A percentile compares a stretch with the other conserved stretches of the same genome.
These are phyloP conservation scores for Xyliphius kryptos DNA, from an alignment of 2,113 vertebrate species.

Conservation along the genomic window DNA sequence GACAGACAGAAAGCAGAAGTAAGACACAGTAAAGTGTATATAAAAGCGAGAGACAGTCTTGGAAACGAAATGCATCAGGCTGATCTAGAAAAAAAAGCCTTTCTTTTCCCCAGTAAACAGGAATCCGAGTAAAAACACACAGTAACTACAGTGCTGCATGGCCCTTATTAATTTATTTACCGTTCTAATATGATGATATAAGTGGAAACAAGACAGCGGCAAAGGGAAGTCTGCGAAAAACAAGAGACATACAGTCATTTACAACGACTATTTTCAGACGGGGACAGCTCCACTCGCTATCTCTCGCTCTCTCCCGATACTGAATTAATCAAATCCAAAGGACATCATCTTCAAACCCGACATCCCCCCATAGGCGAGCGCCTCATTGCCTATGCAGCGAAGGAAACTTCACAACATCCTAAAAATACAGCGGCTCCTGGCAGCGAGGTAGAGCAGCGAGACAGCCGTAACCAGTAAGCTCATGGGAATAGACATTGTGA, in stretches of 20 bases:
- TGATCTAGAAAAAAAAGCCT: constrained; percentile 43
- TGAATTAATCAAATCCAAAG: constrained; percentile 98
- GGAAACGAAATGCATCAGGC: constrained; percentile 38
- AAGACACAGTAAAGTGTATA: constrained; percentile 8
- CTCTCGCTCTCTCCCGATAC: constrained; percentile 50
- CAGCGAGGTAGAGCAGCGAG: constrained; percentile 76
- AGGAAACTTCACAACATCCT: constrained; percentile 94
- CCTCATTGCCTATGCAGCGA: constrained; percentile 93
- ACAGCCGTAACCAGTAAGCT: constrained; percentile 83
- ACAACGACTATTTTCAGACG: constrained; percentile 71
- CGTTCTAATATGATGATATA: constrained; percentile 58
- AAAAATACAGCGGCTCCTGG: constrained; percentile 94
- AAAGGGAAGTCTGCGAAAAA: constrained; percentile 57
- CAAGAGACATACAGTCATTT: constrained; percentile 67
- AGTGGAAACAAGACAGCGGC: constrained; percentile 53
- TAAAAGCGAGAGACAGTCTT: constrained; percentile 7
- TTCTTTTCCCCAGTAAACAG: constrained; percentile 25
- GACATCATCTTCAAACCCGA: constrained; percentile 97
- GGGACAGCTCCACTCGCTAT: constrained; percentile 60
- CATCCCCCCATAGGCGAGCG: constrained; percentile 93
- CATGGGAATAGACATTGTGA: constrained; percentile 85
- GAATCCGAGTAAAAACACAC: constrained; percentile 36
- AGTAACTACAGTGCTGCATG: constrained; percentile 27
- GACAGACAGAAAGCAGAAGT: constrained; percentile 19
- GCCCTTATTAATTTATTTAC: constrained; percentile 51